These are phyloP conservation scores for Tachysurus fulvidraco DNA, from an alignment of 2,113 vertebrate genomes.

Conservation along the genomic window DNA sequence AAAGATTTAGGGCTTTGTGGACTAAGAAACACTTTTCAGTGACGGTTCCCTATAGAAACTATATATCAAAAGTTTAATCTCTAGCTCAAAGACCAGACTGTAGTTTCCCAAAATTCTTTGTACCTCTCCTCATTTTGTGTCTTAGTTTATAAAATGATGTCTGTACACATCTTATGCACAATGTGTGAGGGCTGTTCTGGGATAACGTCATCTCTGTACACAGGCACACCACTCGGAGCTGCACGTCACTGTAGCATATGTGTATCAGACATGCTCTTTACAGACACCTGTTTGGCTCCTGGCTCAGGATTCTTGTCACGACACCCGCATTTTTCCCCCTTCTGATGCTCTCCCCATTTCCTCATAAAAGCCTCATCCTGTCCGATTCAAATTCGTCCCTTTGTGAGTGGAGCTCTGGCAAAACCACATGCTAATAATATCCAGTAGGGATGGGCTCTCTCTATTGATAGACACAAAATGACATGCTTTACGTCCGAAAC, in stretches of 20 bases:
- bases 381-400: slow-evolving; percentile 41
- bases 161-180: neutral
- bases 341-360: slow-evolving; percentile 38
- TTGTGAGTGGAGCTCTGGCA: slow-evolving; percentile 38
- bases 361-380: slow-evolving; percentile 50
- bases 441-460: slow-evolving; percentile 10
- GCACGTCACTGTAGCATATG: neutral
- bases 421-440: slow-evolving; percentile 42
- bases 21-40: slow-evolving; percentile 24
- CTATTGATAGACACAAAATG: slow-evolving; percentile 17
- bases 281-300: slow-evolving; percentile 39
- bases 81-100: neutral
- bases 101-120: neutral
- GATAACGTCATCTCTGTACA: neutral
- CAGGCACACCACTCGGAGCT: neutral
- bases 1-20: slow-evolving; percentile 38
- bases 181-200: neutral
- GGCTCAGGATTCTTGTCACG: slow-evolving; percentile 21
- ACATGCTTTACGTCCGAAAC: slow-evolving; percentile 24
- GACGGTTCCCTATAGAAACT: slow-evolving; percentile 21
- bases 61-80: slow-evolving; percentile 27
- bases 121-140: neutral
- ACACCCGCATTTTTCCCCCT: neutral
- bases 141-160: neutral
- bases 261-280: slow-evolving; percentile 6